Evolutionary conservation across 2,113 vertebrate genomes (phyloP), one percentile per base, ranked within the genome.

Genomic region (Oreochromis spilurus): DNA sequence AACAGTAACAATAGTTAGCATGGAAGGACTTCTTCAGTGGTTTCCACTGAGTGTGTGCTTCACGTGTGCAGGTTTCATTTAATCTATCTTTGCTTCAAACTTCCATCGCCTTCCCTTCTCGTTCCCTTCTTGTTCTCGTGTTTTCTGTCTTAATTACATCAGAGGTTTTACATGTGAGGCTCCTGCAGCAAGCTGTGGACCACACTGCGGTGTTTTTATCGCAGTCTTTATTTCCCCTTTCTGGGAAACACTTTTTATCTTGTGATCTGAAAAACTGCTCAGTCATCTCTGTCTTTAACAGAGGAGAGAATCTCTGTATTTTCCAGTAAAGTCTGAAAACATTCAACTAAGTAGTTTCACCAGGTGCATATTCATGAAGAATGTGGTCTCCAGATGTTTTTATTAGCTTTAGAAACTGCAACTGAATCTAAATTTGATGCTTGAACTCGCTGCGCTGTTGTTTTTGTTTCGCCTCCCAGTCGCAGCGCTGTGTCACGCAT

Each of bases 401-500:
- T 52, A n/a, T 52, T 52, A 52, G 45, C 43, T 77, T 77, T 77
- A 31, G 29, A 77, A 77, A 34, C 72, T 77, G 45, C 12, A 52
- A 50, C 13, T 72, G n/a, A 72, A 72, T 72, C 9, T 14, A 48
- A 72, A 72, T 72, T 77, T 31, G 26, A 52, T 77, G 11, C 43
- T 10, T 38, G 50, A 67, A 38, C 0, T 4, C 13, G 9, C 29
- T 14, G 9, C 45, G 2, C 13, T 45, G 67, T 2, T 34, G 16
- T 65, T 67, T 67, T 21, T 67, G 12, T 67, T 55, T 6, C 2
- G 12, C 11, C 11, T 60, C 36, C 92, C 95, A 99, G 98, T 87
- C 96, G 97, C 87, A 97, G 96, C 57, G 98, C 98, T 50, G 95
- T 96, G 79, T 98, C 97, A 97, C 97, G 98, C 78, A 97, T 80